Evolutionary conservation across 2,888 invertebrate genomes (phyloP).

Genomic region (Acleris holmiana): DNA sequence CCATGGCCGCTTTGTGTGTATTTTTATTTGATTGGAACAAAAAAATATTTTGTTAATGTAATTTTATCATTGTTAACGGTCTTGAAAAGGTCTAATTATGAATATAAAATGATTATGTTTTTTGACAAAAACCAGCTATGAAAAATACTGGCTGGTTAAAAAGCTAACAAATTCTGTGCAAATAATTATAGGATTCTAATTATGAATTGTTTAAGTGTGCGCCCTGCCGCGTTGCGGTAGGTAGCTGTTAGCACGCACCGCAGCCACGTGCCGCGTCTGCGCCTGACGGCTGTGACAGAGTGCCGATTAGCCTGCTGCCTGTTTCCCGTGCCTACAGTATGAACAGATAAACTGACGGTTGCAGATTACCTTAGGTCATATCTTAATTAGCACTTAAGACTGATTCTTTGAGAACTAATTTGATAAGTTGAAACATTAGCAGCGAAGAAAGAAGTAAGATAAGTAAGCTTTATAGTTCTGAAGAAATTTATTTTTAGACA

Average conservation of each 20-base stretch:
- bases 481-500: background rate
- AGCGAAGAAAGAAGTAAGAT: too few species aligned
- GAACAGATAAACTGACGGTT: conserved; percentile 1
- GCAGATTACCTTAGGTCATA: background rate
- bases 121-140: background rate
- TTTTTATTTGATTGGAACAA: too few species aligned
- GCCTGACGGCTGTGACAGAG: conserved; percentile 69
- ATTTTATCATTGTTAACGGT: too few species aligned
- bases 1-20: conserved; percentile 32
- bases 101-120: too few species aligned
- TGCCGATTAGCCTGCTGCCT: conserved; percentile 72
- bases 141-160: background rate
- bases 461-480: too few species aligned
- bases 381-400: background rate
- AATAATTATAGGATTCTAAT: conserved; percentile 27
- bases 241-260: conserved; percentile 39
- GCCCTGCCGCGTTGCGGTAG: conserved; percentile 37
- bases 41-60: too few species aligned
- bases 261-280: conserved; percentile 51
- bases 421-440: background rate
- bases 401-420: background rate
- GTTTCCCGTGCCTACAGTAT: conserved; percentile 40
- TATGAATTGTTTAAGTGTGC: conserved; percentile 32
- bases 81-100: too few species aligned
- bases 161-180: background rate